phyloP scores from a whole-genome alignment of 2,113 vertebrate genomes.

The Psittacara wagleri region DNA sequence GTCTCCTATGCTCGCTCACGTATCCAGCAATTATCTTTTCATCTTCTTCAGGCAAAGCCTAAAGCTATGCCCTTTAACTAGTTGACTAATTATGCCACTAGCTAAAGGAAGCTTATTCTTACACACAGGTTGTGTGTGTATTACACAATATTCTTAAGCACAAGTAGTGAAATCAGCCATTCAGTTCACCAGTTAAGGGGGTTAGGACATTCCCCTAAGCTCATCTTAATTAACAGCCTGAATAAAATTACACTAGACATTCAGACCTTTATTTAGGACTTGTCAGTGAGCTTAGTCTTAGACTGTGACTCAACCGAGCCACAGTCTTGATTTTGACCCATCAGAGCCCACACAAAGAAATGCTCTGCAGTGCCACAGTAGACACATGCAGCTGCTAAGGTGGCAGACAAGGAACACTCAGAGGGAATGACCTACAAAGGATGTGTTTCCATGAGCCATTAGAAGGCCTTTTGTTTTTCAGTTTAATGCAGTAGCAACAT shows the following conservation, averaged over 20 bases:
- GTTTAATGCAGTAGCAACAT: background rate
- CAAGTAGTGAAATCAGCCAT: background rate
- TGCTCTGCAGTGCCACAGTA: background rate
- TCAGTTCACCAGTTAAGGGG: background rate
- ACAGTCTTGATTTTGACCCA: background rate
- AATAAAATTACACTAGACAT: background rate
- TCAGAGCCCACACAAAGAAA: background rate
- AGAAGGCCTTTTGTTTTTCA: rapidly evolving
- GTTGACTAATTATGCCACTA: background rate
- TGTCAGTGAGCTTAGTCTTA: background rate
- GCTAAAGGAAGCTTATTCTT: background rate
- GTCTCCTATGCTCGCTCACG: background rate
- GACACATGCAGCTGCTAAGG: background rate
- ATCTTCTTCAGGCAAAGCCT: conserved; percentile 16
- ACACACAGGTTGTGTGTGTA: background rate
- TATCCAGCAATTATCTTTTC: conserved; percentile 32
- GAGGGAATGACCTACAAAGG: background rate
- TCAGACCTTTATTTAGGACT: background rate
- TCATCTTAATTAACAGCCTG: background rate
- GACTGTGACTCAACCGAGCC: rapidly evolving
- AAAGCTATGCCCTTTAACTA: background rate
- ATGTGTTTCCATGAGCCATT: background rate
- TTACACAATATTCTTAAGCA: background rate
- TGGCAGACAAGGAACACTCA: background rate
- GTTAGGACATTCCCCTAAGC: background rate